Evolutionary conservation across 2,113 vertebrate species (phyloP).

Genomic region (Otis tarda): DNA sequence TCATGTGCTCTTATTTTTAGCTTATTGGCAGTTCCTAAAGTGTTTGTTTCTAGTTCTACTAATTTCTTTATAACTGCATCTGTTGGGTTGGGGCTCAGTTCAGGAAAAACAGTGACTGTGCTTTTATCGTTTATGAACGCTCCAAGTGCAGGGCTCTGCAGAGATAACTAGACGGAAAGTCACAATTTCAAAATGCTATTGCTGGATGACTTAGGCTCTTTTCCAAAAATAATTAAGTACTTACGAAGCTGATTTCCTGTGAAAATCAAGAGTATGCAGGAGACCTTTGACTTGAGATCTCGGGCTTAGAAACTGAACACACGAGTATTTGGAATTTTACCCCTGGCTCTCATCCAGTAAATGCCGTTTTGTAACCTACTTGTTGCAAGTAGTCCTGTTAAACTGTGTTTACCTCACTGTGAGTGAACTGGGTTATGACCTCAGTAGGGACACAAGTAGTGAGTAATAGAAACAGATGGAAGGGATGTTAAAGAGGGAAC

Average conservation of each 20-base stretch:
- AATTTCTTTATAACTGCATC: conserved; percentile 23
- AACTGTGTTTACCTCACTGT: conserved; percentile 33
- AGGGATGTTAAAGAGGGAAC: neutral
- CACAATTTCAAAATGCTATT: conserved; percentile 5
- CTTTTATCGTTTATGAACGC: conserved; percentile 18
- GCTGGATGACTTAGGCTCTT: conserved; percentile 14
- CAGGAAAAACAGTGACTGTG: conserved; percentile 34
- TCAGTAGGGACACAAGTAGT: neutral
- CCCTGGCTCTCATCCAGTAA: neutral
- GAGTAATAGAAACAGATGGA: conserved; percentile 34
- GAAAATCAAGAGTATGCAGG: neutral
- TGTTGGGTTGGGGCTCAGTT: conserved; percentile 17
- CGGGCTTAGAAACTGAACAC: neutral
- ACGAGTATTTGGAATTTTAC: neutral
- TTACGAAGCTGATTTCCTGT: neutral
- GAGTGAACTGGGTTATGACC: conserved; percentile 6
- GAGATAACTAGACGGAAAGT: conserved; percentile 13
- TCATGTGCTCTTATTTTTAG: conserved; percentile 52
- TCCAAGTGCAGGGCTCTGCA: neutral
- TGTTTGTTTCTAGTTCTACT: conserved; percentile 49
- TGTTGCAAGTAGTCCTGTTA: neutral
- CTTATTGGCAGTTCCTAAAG: conserved; percentile 22
- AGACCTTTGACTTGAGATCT: neutral
- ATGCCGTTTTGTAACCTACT: neutral
- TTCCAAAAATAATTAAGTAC: conserved; percentile 33